Conservation (phyloP, 92 coral and sea anemone genomes). For the Zoanthus solanderi region DNA sequence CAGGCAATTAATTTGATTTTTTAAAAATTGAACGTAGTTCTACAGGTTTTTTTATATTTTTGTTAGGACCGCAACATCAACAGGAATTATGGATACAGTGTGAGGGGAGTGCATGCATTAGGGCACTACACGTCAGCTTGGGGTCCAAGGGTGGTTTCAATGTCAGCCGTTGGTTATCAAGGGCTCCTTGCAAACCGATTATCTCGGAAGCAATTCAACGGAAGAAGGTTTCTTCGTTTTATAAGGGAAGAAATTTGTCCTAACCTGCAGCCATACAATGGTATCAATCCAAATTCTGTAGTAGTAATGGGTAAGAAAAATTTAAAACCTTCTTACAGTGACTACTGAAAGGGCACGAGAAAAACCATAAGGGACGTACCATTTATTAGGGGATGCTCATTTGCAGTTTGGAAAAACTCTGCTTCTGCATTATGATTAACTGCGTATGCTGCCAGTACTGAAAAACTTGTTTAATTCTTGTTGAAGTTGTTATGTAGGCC, state of each 20-base stretch:
- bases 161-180: constrained; percentile 44
- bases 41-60: background rate
- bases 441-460: background rate
- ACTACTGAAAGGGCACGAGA: background rate
- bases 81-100: constrained; percentile 62
- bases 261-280: constrained; percentile 61
- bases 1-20: background rate
- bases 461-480: background rate
- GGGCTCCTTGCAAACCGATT: constrained; percentile 53
- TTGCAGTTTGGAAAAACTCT: background rate
- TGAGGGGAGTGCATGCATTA: constrained; percentile 47
- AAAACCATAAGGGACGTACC: background rate
- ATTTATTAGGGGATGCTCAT: background rate
- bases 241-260: constrained; percentile 60
- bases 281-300: constrained; percentile 61
- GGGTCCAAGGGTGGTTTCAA: constrained; percentile 55
- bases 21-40: background rate
- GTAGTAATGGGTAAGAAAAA: constrained; percentile 62
- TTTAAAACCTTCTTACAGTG: background rate
- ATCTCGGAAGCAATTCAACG: constrained; percentile 34
- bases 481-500: background rate
- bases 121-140: constrained; percentile 50
- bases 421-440: background rate
- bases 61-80: constrained; percentile 55
- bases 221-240: constrained; percentile 42